Evolutionary conservation across 2,888 invertebrate genomes (phyloP).

Genomic region (Marronus borbonicus): DNA sequence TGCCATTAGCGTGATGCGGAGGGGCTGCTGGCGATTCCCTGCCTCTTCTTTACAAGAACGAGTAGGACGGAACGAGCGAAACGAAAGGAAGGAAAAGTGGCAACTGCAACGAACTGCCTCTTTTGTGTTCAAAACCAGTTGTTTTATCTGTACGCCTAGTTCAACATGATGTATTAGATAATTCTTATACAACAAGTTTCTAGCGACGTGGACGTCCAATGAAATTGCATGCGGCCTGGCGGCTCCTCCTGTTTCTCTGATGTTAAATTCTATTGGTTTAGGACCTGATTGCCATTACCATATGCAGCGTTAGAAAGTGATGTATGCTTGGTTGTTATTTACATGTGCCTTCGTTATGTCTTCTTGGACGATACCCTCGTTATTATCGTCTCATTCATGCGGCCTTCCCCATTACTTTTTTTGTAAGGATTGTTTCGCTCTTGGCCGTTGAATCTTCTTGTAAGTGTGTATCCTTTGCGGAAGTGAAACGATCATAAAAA

Average conservation of each 20-base stretch:
- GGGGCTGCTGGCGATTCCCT: not conserved
- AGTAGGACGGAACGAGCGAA: slow-evolving; percentile 23
- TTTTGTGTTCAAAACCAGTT: slow-evolving; percentile 47
- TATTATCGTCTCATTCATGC: slow-evolving; percentile 15
- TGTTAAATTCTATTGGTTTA: slow-evolving; percentile 53
- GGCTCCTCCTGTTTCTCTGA: slow-evolving; percentile 51
- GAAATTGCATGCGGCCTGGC: slow-evolving; percentile 43
- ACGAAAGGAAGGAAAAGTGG: slow-evolving; percentile 19
- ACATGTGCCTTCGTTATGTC: slow-evolving; percentile 33
- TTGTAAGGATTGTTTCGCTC: slow-evolving; percentile 16
- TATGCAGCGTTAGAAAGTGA: slow-evolving; percentile 50
- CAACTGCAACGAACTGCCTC: slow-evolving; percentile 41
- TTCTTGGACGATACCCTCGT: slow-evolving; percentile 7
- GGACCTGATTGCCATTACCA: slow-evolving; percentile 52
- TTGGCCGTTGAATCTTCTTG: too few relatives aligned
- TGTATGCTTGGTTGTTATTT: slow-evolving; percentile 45
- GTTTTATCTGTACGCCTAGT: slow-evolving; percentile 50
- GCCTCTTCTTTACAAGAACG: not conserved
- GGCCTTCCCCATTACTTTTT: not conserved
- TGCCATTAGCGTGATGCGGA: slow-evolving; percentile 5
- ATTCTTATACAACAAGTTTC: slow-evolving; percentile 53
- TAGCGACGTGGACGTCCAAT: slow-evolving; percentile 49
- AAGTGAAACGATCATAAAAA: slow-evolving; percentile 22
- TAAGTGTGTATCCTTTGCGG: not conserved
- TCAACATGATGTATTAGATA: slow-evolving; percentile 53